phyloP scores from a whole-genome alignment of 2,888 invertebrate genomes.

The Drymonia ruficornis region DNA sequence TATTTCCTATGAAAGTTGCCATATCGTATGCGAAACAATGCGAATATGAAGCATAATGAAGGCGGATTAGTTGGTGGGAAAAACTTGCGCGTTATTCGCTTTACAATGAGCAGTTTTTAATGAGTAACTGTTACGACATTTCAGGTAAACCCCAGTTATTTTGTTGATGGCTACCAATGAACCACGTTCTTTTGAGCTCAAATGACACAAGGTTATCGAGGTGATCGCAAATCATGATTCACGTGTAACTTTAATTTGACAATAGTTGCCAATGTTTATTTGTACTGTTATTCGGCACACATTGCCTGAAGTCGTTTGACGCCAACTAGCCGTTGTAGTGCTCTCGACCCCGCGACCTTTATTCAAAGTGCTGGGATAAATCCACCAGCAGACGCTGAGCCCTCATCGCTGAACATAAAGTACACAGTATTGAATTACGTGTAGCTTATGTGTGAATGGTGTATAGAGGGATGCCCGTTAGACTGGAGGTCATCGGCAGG shows the following conservation, averaged over 20 bases:
- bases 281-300: conserved; percentile 77
- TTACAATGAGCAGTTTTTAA: conserved; percentile 23
- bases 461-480: conserved; percentile 71
- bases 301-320: conserved; percentile 64
- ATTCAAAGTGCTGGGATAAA: conserved; percentile 67
- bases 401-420: conserved; percentile 18
- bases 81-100: conserved; percentile 27
- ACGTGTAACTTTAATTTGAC: conserved; percentile 68
- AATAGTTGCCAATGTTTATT: conserved; percentile 72
- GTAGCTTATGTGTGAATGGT: conserved; percentile 24
- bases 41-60: conserved; percentile 22
- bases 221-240: conserved; percentile 47
- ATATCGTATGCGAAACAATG: conserved; percentile 29
- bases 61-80: conserved; percentile 18
- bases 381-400: conserved; percentile 54
- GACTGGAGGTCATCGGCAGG: conserved; percentile 77
- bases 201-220: conserved; percentile 32
- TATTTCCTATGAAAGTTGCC: conserved; percentile 22
- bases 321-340: conserved; percentile 68
- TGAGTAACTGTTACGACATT: conserved; percentile 28
- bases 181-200: not conserved
- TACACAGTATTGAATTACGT: conserved; percentile 27
- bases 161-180: not conserved
- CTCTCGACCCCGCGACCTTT: conserved; percentile 79
- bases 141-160: conserved; percentile 8